Percentiles rank a stretch among this genome's conserved stretches.
These are phyloP conservation scores for Colletes gigas DNA, from an alignment of 1,140 invertebrate genomes.

Conservation along the genomic window DNA sequence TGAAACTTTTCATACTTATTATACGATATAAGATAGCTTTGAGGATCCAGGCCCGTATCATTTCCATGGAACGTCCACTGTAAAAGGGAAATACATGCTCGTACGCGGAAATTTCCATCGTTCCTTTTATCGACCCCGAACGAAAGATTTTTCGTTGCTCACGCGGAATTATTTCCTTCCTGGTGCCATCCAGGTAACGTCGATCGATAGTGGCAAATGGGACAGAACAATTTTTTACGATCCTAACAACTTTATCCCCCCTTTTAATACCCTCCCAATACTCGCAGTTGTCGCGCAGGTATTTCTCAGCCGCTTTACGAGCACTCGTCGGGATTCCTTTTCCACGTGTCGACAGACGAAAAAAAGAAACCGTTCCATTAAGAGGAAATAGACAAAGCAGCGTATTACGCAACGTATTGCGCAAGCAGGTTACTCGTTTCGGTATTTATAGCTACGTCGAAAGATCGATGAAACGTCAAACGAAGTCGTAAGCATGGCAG, in stretches of 20 bases:
- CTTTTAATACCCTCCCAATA: slow-evolving; percentile 3
- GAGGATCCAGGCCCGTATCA: no score
- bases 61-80: not conserved
- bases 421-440: not conserved
- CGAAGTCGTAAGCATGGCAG: not conserved
- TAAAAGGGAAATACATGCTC: not conserved
- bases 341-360: not conserved
- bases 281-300: not conserved
- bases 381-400: not conserved
- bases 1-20: no score
- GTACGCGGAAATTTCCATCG: not conserved
- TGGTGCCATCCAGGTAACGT: not conserved
- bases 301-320: not conserved
- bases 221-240: slow-evolving; percentile 41
- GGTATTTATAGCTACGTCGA: slow-evolving; percentile 8
- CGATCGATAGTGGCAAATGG: slow-evolving; percentile 47
- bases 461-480: slow-evolving; percentile 8
- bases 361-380: not conserved
- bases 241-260: slow-evolving; percentile 24
- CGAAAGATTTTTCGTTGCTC: slow-evolving; percentile 20
- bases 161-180: slow-evolving; percentile 17
- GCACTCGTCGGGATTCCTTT: not conserved
- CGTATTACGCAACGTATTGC: not conserved
- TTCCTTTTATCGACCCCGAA: not conserved
- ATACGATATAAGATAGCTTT: no score